Conservation (phyloP, 2,113 vertebrate species). For the Hydrochoerus hydrochaeris region DNA sequence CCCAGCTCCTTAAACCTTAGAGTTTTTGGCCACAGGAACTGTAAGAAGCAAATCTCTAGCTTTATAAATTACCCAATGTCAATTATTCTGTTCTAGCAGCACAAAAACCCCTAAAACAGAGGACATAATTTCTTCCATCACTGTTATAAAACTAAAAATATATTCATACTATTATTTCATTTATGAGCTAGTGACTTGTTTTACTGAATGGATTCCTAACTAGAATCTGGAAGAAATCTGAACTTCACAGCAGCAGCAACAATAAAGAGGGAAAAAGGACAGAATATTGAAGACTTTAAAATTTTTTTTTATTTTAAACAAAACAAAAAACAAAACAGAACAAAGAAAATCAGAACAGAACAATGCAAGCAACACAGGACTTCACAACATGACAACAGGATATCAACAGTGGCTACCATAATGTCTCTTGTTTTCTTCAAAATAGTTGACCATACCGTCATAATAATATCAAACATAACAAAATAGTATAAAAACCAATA, state of each 20-base stretch:
- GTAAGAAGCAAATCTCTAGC: background rate
- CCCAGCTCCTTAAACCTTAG: background rate
- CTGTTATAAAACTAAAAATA: background rate
- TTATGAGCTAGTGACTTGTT: background rate
- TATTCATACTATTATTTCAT: background rate
- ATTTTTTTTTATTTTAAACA: no score
- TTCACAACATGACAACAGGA: no score
- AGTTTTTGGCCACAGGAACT: background rate
- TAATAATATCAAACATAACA: no score
- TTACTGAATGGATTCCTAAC: background rate
- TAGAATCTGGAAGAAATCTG: slow-evolving; percentile 9
- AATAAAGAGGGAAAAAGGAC: background rate
- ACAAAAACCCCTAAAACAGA: background rate
- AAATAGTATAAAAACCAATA: no score
- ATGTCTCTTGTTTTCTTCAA: no score
- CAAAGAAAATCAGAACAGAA: no score
- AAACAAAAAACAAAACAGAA: no score
- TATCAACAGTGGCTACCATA: no score
- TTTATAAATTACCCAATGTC: background rate
- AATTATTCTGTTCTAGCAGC: background rate
- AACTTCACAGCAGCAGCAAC: background rate
- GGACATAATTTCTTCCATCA: background rate
- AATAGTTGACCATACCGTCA: no score
- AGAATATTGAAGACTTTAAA: no score
- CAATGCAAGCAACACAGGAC: no score